Evolutionary conservation across 2,113 vertebrate genomes (phyloP).

Genomic region (Mionectes macconnelli): DNA sequence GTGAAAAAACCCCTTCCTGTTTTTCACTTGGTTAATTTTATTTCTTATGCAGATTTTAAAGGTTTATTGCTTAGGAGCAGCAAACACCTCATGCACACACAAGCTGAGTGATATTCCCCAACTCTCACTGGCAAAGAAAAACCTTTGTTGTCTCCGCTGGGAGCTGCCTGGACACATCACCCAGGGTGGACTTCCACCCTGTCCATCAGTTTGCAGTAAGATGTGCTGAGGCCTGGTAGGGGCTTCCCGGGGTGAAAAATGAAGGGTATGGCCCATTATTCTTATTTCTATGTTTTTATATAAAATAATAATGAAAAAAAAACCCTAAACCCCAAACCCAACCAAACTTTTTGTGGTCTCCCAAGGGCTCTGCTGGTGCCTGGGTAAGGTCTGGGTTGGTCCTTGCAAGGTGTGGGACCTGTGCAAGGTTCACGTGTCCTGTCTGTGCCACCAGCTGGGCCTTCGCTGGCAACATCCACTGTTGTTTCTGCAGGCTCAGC

Average conservation of each 20-base stretch:
- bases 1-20: background rate
- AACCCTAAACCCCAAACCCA: background rate
- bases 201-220: background rate
- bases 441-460: background rate
- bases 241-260: background rate
- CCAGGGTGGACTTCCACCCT: accelerated
- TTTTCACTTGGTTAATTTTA: background rate
- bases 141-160: background rate
- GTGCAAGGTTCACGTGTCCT: background rate
- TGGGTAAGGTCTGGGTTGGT: background rate
- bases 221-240: background rate
- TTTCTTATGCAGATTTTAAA: background rate
- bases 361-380: background rate
- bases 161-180: background rate
- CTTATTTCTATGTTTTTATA: background rate
- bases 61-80: background rate
- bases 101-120: background rate
- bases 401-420: background rate
- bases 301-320: background rate
- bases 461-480: accelerated
- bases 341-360: no score
- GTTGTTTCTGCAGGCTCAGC: accelerated
- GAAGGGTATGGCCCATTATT: background rate
- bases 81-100: background rate
- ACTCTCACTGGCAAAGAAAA: background rate